Evolutionary conservation across 2,888 invertebrate genomes (phyloP).

Genomic region (Cryptocephalus primarius): DNA sequence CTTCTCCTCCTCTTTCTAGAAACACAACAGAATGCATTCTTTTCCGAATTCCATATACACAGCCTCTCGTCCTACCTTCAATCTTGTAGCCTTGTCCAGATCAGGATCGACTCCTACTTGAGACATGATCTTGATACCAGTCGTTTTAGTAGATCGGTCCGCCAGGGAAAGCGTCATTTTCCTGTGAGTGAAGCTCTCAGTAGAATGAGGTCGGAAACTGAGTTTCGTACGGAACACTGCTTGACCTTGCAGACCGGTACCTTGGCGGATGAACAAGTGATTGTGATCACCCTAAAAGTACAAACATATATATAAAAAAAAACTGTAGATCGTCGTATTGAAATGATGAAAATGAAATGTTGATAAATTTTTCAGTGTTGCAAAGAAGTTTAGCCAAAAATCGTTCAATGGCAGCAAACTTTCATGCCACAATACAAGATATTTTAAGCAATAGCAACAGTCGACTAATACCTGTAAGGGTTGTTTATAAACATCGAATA

Average conservation of each 20-base stretch:
- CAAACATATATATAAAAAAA: background rate
- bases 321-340: background rate
- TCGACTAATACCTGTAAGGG: constrained; percentile 55
- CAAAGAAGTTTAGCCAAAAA: too few species aligned
- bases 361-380: too few species aligned
- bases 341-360: too few species aligned
- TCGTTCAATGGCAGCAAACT: too few species aligned
- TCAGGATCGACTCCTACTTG: constrained; percentile 93
- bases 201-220: constrained; percentile 96
- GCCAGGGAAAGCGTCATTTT: constrained; percentile 98
- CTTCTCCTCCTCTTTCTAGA: constrained; percentile 91
- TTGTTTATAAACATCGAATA: constrained; percentile 95
- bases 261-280: constrained; percentile 94
- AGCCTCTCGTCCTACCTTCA: constrained; percentile 52
- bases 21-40: background rate
- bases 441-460: background rate
- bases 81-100: constrained; percentile 77
- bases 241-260: constrained; percentile 95
- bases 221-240: constrained; percentile 94
- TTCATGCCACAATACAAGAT: too few species aligned
- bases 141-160: constrained; percentile 86
- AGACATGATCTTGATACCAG: constrained; percentile 91
- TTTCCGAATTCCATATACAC: background rate
- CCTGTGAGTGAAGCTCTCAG: constrained; percentile 96
- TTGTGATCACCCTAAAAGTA: constrained; percentile 77